Conservation (phyloP, 2,888 invertebrate species). For the Synanthedon myopaeformis region DNA sequence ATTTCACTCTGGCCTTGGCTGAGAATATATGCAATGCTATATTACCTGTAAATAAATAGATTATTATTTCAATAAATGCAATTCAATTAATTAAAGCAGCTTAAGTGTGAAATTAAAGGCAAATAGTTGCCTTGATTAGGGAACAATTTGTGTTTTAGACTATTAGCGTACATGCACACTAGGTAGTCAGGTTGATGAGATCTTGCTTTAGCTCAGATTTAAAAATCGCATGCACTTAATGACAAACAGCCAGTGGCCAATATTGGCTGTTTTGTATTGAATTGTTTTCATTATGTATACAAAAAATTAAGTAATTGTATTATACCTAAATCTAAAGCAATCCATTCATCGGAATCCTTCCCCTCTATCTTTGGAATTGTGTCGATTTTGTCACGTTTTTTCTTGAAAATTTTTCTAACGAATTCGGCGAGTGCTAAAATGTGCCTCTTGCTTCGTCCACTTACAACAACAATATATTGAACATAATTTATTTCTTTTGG, state of each 20-base stretch:
- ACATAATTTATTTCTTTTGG: slow-evolving; percentile 83
- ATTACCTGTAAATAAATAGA: slow-evolving; percentile 74
- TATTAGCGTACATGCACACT: no score
- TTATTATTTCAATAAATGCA: no score
- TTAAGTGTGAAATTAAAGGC: no score
- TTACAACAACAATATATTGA: slow-evolving; percentile 86
- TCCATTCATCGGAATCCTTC: slow-evolving; percentile 81
- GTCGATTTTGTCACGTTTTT: slow-evolving; percentile 74
- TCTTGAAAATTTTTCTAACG: slow-evolving; percentile 81
- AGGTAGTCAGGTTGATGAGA: no score
- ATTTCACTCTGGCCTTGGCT: slow-evolving; percentile 73
- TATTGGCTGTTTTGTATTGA: neutral
- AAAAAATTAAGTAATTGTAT: neutral
- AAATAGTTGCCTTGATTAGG: no score
- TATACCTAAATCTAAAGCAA: slow-evolving; percentile 89
- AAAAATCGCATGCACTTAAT: no score
- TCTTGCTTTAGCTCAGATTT: no score
- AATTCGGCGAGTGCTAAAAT: slow-evolving; percentile 80
- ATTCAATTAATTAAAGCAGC: no score
- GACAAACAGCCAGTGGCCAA: neutral
- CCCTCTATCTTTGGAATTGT: slow-evolving; percentile 83
- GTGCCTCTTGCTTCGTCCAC: slow-evolving; percentile 79
- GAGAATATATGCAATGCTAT: slow-evolving; percentile 92
- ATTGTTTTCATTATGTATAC: neutral
- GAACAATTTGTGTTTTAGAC: no score